Evolutionary conservation across 2,888 invertebrate genomes (phyloP).

Genomic region (Xanthorhoe spadicearia): DNA sequence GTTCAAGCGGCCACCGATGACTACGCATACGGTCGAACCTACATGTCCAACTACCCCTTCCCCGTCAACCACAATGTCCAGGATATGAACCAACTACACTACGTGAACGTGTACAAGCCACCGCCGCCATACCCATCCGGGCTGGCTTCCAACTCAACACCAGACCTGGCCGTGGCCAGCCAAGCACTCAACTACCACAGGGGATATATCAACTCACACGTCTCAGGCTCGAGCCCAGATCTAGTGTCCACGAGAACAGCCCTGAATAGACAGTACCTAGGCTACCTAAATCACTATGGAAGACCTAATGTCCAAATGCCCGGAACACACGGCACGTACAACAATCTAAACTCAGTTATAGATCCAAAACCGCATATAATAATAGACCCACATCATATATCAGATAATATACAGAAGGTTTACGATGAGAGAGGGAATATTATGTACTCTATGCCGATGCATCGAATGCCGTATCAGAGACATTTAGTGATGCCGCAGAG

Average conservation of each 20-base stretch:
- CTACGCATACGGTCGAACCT: conserved; percentile 68
- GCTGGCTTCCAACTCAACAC: conserved; percentile 92
- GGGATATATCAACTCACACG: conserved; percentile 82
- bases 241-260: conserved; percentile 89
- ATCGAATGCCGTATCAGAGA: conserved; percentile 71
- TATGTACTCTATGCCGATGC: conserved; percentile 86
- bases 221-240: conserved; percentile 91
- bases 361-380: conserved; percentile 82
- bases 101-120: conserved; percentile 90
- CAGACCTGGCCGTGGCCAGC: conserved; percentile 91
- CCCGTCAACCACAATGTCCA: conserved; percentile 73
- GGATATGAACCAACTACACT: conserved; percentile 81
- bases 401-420: conserved; percentile 86
- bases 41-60: conserved; percentile 72
- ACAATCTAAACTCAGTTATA: conserved; percentile 87
- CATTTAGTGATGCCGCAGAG: conserved; percentile 82
- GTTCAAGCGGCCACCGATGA: conserved; percentile 64
- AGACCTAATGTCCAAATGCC: conserved; percentile 64
- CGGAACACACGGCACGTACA: conserved; percentile 88
- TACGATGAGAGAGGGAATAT: conserved; percentile 87
- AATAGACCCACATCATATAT: conserved; percentile 83
- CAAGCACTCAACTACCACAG: conserved; percentile 82
- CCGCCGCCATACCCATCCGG: conserved; percentile 93
- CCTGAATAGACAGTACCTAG: conserved; percentile 78
- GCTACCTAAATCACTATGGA: conserved; percentile 70